A percentile compares a stretch with the other conserved stretches of the same genome.
These are phyloP conservation scores for Caenorhabditis panamensis DNA, from an alignment of 2,888 invertebrate genomes.

Conservation along the genomic window DNA sequence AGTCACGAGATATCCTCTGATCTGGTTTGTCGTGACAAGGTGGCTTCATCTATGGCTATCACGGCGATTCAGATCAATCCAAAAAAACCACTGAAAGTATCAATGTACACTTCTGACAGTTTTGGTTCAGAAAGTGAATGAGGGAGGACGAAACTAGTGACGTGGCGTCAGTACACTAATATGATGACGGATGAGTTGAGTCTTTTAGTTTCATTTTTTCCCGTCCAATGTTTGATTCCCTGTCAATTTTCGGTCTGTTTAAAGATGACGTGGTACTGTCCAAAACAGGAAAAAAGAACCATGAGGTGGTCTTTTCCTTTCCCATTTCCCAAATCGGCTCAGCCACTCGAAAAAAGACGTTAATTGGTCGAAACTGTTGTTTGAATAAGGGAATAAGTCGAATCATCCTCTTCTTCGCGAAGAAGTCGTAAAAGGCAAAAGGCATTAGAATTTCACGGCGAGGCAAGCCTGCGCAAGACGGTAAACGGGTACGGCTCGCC, in stretches of 20 bases:
- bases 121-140: too few relatives aligned
- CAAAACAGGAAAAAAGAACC: slow-evolving; percentile 31
- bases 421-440: slow-evolving; percentile 55
- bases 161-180: background rate
- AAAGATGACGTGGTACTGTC: slow-evolving; percentile 23
- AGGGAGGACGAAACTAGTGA: too few relatives aligned
- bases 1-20: background rate
- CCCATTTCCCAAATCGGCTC: slow-evolving; percentile 50
- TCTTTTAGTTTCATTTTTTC: too few relatives aligned
- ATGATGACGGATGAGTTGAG: background rate
- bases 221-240: too few relatives aligned
- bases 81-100: background rate
- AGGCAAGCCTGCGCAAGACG: background rate
- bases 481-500: slow-evolving; percentile 53
- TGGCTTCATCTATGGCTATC: too few relatives aligned
- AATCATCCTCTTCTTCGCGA: slow-evolving; percentile 31
- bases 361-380: slow-evolving; percentile 61
- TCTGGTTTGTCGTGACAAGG: background rate
- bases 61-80: too few relatives aligned
- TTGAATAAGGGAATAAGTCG: slow-evolving; percentile 21
- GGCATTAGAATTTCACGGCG: slow-evolving; percentile 52
- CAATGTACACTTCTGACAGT: too few relatives aligned
- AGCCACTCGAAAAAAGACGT: slow-evolving; percentile 43
- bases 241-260: background rate
- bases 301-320: slow-evolving; percentile 38